Evolutionary conservation across 2,888 invertebrate genomes (phyloP).

Genomic region (Spilosoma lubricipeda): DNA sequence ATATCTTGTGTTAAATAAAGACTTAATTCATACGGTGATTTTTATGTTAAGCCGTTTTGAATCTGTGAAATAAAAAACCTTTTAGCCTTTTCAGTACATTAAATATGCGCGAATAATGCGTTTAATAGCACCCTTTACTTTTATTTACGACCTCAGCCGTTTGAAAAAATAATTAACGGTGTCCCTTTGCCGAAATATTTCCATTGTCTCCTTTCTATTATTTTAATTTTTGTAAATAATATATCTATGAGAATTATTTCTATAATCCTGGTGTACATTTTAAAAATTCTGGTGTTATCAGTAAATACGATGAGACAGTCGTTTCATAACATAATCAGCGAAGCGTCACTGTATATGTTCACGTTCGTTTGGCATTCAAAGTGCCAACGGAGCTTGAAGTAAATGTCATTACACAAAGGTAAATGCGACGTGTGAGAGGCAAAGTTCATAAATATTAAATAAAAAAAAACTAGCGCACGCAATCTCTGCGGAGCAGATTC

Average conservation of each 20-base stretch:
- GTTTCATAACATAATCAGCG: constrained; percentile 55
- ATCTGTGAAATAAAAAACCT: constrained; percentile 77
- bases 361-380: constrained; percentile 72
- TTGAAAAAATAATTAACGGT: constrained; percentile 82
- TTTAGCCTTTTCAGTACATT: constrained; percentile 84
- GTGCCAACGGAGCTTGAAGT: constrained; percentile 70
- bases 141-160: constrained; percentile 79
- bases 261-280: constrained; percentile 32
- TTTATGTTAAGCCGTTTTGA: constrained; percentile 78
- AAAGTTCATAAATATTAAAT: constrained; percentile 82
- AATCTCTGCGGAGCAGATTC: constrained; percentile 78
- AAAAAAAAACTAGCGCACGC: constrained; percentile 78
- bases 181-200: constrained; percentile 70
- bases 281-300: constrained; percentile 18
- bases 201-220: constrained; percentile 75
- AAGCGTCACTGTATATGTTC: constrained; percentile 62
- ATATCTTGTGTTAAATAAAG: constrained; percentile 74
- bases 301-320: constrained; percentile 21
- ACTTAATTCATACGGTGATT: constrained; percentile 75
- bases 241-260: constrained; percentile 45
- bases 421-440: constrained; percentile 72
- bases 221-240: constrained; percentile 59
- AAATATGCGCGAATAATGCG: constrained; percentile 85
- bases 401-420: constrained; percentile 77
- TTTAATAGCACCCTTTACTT: constrained; percentile 85